Evolutionary conservation across 2,888 invertebrate species (phyloP), one percentile per base, ranked within the genome.

Genomic region (Graphium colonna): DNA sequence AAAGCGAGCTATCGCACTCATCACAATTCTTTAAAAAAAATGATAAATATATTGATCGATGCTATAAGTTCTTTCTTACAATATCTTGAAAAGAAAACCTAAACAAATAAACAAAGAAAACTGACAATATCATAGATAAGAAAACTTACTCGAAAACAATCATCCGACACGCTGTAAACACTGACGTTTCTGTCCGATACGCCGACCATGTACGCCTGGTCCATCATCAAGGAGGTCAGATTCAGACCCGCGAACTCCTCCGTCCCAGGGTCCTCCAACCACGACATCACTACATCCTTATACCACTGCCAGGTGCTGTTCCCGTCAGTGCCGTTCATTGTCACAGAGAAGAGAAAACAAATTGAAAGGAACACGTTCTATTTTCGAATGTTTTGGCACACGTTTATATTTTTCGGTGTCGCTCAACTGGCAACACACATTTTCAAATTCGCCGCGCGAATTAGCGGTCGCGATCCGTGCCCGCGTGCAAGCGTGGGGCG

Each of bases 91-190:
- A 26, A 3, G 7, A 12, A 9, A 15, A 13, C 28, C 5, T 44
- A 15, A 28, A 31, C 26, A 16, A 44, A 44, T 9, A 1, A 21
- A 17, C 13, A 0, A 43, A 1, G 13, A 43, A 43, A 8, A 28
- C 1, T 38, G 12, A n/a, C 1, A 38, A 1, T 7, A 26, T 3
- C 7, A 2, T 38, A 5, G 5, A 38, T 40, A 28, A 28, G 1
- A n/a, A 28, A 21, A 82, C 91, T 90, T 77, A 95, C 95, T 77
- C 91, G 86, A 69, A 92, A 90, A 68, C 95, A 95, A 66, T 95
- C 93, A 51, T 93, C 91, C 13, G 94, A 93, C 0, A 94, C 91
- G 16, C 91, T 85, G 68, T 95, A 95, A 3, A 95, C 79, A 68
- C 91, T 92, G 9, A 90, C 81, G 54, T 75, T 72, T 4, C 68